Conservation (phyloP, 1,140 invertebrate genomes). For the Drosophila teissieri region DNA sequence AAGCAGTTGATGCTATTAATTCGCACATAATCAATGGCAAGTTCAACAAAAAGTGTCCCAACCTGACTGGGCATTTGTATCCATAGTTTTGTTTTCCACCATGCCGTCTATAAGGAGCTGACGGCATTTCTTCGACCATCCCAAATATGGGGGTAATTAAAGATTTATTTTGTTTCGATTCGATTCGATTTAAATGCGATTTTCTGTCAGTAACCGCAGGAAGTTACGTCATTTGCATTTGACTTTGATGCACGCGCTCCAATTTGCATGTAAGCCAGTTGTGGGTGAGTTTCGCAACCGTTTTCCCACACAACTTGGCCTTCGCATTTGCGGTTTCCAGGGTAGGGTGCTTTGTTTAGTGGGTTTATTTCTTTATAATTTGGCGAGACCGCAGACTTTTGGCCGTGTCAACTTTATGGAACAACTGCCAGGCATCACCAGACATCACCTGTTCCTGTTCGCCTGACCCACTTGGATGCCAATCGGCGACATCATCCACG, state of each 20-base stretch:
- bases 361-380: not conserved
- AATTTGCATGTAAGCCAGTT: slow-evolving; percentile 57
- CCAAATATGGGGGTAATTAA: slow-evolving; percentile 38
- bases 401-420: slow-evolving; percentile 20
- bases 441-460: slow-evolving; percentile 61
- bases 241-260: slow-evolving; percentile 64
- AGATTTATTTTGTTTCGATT: slow-evolving; percentile 22
- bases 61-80: slow-evolving; percentile 39
- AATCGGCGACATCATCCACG: slow-evolving; percentile 40
- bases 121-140: slow-evolving; percentile 41
- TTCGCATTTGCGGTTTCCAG: slow-evolving; percentile 55
- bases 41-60: slow-evolving; percentile 33
- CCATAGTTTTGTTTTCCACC: slow-evolving; percentile 26
- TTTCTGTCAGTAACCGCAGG: slow-evolving; percentile 25
- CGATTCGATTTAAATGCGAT: slow-evolving; percentile 15
- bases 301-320: slow-evolving; percentile 40
- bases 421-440: slow-evolving; percentile 8
- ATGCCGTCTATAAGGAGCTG: slow-evolving; percentile 24
- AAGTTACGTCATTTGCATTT: slow-evolving; percentile 62
- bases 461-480: slow-evolving; percentile 59
- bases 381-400: slow-evolving; percentile 10
- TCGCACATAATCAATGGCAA: slow-evolving; percentile 62
- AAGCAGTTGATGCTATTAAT: slow-evolving; percentile 33
- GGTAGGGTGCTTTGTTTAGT: not conserved
- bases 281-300: slow-evolving; percentile 49